Conservation (phyloP, 2,113 vertebrate species). For the Eublepharis macularius region DNA sequence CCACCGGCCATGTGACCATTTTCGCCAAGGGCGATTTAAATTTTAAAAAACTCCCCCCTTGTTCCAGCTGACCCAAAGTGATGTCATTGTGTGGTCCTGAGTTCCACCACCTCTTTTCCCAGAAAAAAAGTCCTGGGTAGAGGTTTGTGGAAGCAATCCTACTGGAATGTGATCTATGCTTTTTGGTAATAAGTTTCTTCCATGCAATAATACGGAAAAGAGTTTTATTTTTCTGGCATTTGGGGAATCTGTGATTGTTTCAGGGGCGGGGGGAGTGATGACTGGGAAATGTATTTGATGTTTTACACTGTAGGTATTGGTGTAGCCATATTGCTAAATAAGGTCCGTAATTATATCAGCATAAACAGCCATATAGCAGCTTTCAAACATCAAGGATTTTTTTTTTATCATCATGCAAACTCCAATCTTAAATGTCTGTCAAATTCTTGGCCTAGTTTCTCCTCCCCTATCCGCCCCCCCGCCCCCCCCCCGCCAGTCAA, state of each 20-base stretch:
- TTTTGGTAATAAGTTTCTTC: conserved; percentile 24
- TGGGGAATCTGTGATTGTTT: conserved; percentile 9
- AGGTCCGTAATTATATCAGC: conserved; percentile 35
- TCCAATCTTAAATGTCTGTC: conserved; percentile 57
- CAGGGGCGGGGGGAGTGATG: neutral
- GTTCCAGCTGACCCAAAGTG: too few species aligned
- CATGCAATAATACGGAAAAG: neutral
- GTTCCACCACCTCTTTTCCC: too few species aligned
- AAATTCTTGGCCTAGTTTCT: conserved; percentile 52
- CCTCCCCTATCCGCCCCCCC: conserved; percentile 54
- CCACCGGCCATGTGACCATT: too few species aligned
- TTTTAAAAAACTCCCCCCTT: too few species aligned
- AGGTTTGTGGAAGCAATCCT: neutral
- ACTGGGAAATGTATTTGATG: neutral
- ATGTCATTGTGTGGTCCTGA: too few species aligned
- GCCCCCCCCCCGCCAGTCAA: conserved; percentile 39
- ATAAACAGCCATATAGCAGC: conserved; percentile 21
- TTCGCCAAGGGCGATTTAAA: too few species aligned
- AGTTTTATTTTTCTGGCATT: conserved; percentile 7
- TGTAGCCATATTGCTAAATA: conserved; percentile 33
- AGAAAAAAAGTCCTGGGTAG: too few species aligned
- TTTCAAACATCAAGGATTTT: conserved; percentile 46
- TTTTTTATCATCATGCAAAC: conserved; percentile 32
- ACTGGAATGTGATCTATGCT: neutral
- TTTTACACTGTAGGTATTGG: conserved; percentile 14